phyloP scores from a whole-genome alignment of 2,888 invertebrate species.

The Gymnoscelis rufifasciata region DNA sequence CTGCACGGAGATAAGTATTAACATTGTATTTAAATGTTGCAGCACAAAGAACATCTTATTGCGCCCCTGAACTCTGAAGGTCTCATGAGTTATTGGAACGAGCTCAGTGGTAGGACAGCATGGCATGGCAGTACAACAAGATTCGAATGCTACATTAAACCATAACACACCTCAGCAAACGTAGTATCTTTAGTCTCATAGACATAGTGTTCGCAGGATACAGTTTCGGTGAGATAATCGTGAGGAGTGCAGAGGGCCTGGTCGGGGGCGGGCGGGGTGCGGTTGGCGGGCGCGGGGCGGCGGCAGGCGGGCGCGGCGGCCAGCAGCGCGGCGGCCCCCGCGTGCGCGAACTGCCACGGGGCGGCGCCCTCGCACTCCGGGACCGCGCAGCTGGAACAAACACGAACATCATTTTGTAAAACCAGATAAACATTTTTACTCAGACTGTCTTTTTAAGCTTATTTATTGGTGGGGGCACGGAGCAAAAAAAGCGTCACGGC shows the following conservation, averaged over 20 bases:
- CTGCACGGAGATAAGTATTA: too few species aligned
- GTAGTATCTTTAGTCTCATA: slow-evolving; percentile 53
- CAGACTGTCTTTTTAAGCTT: too few species aligned
- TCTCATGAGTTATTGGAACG: too few species aligned
- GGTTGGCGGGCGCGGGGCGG: slow-evolving; percentile 40
- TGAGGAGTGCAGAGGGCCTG: slow-evolving; percentile 39
- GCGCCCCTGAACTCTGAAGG: too few species aligned
- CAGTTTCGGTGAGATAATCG: slow-evolving; percentile 44
- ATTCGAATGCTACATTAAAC: too few species aligned
- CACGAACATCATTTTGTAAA: background rate
- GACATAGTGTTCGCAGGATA: slow-evolving; percentile 47
- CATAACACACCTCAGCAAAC: slow-evolving; percentile 55
- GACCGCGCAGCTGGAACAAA: slow-evolving; percentile 61
- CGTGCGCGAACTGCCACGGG: slow-evolving; percentile 33
- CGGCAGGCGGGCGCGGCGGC: slow-evolving; percentile 30
- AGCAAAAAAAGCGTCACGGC: too few species aligned
- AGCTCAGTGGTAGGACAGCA: too few species aligned
- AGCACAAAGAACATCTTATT: too few species aligned
- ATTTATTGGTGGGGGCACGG: too few species aligned
- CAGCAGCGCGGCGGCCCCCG: slow-evolving; percentile 39
- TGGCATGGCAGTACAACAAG: too few species aligned
- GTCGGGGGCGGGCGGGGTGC: slow-evolving; percentile 35
- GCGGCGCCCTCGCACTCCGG: slow-evolving; percentile 73
- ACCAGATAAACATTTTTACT: too few species aligned
- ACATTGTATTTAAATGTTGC: too few species aligned